Evolutionary conservation across 2,113 vertebrate genomes (phyloP).

Genomic region (Vulpes vulpes): DNA sequence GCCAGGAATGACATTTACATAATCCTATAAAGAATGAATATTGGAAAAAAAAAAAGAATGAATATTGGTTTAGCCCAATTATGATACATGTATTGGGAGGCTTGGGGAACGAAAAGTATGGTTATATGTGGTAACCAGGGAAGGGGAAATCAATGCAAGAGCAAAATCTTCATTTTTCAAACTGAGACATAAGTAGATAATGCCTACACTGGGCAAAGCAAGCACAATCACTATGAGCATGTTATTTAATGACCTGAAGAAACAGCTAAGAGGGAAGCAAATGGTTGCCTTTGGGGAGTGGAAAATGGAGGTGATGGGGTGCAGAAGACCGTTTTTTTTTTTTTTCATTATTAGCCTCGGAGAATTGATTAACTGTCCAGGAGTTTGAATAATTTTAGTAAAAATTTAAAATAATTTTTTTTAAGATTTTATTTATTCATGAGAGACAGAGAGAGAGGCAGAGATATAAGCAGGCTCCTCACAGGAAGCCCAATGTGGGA

Average conservation of each 20-base stretch:
- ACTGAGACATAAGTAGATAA: neutral
- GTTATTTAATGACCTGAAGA: neutral
- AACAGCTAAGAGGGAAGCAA: neutral
- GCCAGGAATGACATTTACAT: neutral
- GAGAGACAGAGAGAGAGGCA: too few relatives aligned
- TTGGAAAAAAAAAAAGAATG: neutral
- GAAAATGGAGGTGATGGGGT: neutral
- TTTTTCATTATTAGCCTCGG: neutral
- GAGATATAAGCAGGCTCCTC: too few relatives aligned
- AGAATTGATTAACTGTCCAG: neutral
- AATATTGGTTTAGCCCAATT: constrained; percentile 17
- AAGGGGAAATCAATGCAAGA: neutral
- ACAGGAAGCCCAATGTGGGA: too few relatives aligned
- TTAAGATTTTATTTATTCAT: too few relatives aligned
- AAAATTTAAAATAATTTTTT: neutral
- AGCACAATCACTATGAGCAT: neutral
- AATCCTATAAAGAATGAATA: constrained; percentile 13
- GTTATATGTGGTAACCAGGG: neutral
- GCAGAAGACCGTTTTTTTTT: neutral
- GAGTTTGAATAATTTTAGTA: neutral
- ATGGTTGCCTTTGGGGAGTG: neutral
- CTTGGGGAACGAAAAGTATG: neutral
- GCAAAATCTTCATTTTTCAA: constrained; percentile 28
- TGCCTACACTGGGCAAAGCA: neutral
- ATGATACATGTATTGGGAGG: neutral